Base-by-base conservation (phyloP, 2,113 vertebrate species). In the Lophius piscatorius region DNA sequence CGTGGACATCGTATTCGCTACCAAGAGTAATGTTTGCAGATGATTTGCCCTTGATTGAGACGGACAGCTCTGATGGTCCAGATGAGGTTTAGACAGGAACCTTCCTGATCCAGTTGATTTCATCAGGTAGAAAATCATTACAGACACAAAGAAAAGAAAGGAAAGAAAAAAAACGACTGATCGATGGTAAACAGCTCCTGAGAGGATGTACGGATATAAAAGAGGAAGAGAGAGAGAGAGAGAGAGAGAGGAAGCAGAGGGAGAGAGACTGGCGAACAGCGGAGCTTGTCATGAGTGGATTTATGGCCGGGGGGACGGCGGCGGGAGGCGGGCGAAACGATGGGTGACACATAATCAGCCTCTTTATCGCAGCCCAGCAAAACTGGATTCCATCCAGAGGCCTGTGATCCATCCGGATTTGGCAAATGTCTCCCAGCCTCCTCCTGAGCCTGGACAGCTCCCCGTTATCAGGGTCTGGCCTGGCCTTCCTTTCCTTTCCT, bases 361-460 rank as follows among this genome's bases (percentile, higher is more conserved):
- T 69, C 55, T 60, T 89, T 88, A 91, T 92, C 94, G 63, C 74
- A 42, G 92, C 80, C 91, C 91, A 82, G 91, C 78, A 83, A 85
- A 86, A 69, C 70, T 88, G 84, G 80, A 85, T 86, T 81, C 80
- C 87, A 91, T 90, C 91, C 87, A 88, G 66, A 76, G 90, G 82
- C 74, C 76, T 88, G 57, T 91, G 92, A 92, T 92, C 89, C 86
- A 73, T 64, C 67, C 84, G 84, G 75, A 82, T 90, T 85, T 80
- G 86, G 70, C 70, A 83, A 88, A 76, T 81, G 74, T 75, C 74
- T 70, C 70, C 88, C 62, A 54, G 57, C 83, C 88, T 72, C 89
- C 74, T 83, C 52, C 47, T 82, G 54, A 71, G 75, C 52, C 61
- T 59, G 69, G 72, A 74, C 74, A 85, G 85, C 76, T 83, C 71